phyloP scores from a whole-genome alignment of 2,113 vertebrate species.

The Egretta garzetta region DNA sequence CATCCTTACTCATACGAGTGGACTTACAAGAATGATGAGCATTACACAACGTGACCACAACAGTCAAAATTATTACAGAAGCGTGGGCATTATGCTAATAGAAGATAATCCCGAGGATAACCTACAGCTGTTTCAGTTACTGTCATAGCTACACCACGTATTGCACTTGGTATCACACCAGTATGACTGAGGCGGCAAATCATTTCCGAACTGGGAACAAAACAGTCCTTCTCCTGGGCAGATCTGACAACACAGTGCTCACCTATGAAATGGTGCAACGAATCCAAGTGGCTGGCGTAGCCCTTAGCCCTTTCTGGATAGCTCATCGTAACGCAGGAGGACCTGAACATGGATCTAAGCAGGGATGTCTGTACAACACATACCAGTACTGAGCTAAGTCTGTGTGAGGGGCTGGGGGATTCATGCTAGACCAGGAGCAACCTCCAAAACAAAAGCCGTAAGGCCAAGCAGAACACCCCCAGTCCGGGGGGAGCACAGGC shows the following conservation, averaged over 20 bases:
- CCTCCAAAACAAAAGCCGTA: background rate
- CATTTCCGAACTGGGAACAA: background rate
- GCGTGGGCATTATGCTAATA: background rate
- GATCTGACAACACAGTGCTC: background rate
- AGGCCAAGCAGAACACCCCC: background rate
- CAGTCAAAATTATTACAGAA: background rate
- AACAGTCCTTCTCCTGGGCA: background rate
- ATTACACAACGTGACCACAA: background rate
- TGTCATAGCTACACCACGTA: background rate
- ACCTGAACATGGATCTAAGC: background rate
- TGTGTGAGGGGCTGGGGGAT: background rate
- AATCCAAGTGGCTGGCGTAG: background rate
- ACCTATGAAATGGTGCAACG: background rate
- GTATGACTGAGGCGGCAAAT: background rate
- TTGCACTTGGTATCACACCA: background rate
- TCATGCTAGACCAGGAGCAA: background rate
- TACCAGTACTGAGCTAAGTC: background rate
- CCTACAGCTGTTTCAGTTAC: background rate
- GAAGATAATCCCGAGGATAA: background rate
- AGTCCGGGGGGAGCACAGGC: background rate
- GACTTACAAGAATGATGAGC: background rate
- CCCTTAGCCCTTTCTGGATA: slow-evolving; percentile 34
- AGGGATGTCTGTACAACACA: background rate
- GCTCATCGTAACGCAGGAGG: background rate
- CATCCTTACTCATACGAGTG: background rate